Conservation (phyloP, 2,888 invertebrate species). For the Diachrysia chrysitis region DNA sequence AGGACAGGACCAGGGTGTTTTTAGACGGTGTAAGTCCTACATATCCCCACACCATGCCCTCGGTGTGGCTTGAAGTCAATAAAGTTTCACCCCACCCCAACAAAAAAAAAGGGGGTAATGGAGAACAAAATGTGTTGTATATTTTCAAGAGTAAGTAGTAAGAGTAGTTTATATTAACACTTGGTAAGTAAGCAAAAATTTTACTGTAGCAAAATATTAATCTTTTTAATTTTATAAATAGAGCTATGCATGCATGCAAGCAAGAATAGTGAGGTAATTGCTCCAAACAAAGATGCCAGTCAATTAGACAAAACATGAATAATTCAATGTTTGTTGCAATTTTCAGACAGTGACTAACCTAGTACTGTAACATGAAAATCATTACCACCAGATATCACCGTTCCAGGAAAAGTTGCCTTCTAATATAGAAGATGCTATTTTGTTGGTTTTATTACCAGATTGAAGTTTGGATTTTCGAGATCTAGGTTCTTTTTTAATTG, state of each 20-base stretch:
- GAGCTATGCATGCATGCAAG: not conserved
- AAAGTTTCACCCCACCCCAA: too few species aligned
- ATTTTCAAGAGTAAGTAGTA: too few species aligned
- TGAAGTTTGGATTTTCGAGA: constrained; percentile 42
- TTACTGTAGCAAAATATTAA: too few species aligned
- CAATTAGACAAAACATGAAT: not conserved
- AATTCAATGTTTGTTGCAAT: not conserved
- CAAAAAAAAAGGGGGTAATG: too few species aligned
- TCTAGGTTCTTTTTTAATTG: constrained; percentile 49
- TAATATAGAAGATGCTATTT: constrained; percentile 79
- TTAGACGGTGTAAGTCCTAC: too few species aligned
- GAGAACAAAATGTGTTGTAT: too few species aligned
- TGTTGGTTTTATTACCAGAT: constrained; percentile 64
- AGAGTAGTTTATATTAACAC: too few species aligned
- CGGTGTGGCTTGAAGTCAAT: too few species aligned
- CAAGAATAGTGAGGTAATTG: not conserved
- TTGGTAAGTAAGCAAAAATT: too few species aligned
- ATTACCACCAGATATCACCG: constrained; percentile 84
- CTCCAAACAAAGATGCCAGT: not conserved
- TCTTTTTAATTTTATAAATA: too few species aligned
- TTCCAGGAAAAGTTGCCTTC: constrained; percentile 82
- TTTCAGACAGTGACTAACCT: not conserved
- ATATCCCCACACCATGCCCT: too few species aligned
- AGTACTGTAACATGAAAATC: constrained; percentile 30
- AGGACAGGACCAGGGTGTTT: too few species aligned